Conservation (phyloP, 2,113 vertebrate species). For the Antennarius striatus region DNA sequence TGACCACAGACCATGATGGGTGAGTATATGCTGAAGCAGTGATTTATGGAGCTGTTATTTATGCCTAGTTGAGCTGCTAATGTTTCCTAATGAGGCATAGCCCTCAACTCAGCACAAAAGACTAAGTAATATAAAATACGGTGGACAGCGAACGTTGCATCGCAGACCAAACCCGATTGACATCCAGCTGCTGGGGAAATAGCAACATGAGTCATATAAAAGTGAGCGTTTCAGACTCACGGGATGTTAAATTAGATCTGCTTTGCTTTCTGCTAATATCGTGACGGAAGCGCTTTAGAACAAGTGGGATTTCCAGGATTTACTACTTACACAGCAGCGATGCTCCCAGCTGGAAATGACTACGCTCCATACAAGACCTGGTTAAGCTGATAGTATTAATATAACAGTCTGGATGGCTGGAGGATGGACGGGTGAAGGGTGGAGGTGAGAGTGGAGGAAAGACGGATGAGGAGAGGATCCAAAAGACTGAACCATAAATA, state of each 20-base stretch:
- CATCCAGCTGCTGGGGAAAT: conserved; percentile 1
- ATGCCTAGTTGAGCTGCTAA: conserved; percentile 74
- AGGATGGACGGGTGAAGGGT: conserved; percentile 22
- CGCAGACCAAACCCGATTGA: conserved; percentile 23
- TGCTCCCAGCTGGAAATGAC: too few species aligned
- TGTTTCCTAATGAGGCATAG: conserved; percentile 73
- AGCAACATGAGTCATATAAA: neutral
- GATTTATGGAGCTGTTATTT: conserved; percentile 75
- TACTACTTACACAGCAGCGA: too few species aligned
- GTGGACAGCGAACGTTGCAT: conserved; percentile 41
- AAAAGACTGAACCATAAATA: conserved; percentile 34
- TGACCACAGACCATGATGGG: conserved; percentile 30
- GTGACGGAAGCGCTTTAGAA: too few species aligned
- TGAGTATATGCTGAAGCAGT: conserved; percentile 40
- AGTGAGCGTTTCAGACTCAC: neutral
- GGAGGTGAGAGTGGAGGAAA: neutral
- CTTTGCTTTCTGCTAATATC: too few species aligned
- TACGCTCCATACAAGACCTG: too few species aligned
- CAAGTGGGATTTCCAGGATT: too few species aligned
- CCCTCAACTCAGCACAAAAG: conserved; percentile 63
- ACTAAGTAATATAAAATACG: conserved; percentile 53
- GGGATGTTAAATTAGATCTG: too few species aligned
- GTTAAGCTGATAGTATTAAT: conserved; percentile 26
- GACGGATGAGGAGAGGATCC: conserved; percentile 18
- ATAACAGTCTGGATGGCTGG: conserved; percentile 5